A percentile compares a stretch with the other conserved stretches of the same genome.
phyloP scores from a whole-genome alignment of 2,888 invertebrate species.

The Trachelus stipa region DNA sequence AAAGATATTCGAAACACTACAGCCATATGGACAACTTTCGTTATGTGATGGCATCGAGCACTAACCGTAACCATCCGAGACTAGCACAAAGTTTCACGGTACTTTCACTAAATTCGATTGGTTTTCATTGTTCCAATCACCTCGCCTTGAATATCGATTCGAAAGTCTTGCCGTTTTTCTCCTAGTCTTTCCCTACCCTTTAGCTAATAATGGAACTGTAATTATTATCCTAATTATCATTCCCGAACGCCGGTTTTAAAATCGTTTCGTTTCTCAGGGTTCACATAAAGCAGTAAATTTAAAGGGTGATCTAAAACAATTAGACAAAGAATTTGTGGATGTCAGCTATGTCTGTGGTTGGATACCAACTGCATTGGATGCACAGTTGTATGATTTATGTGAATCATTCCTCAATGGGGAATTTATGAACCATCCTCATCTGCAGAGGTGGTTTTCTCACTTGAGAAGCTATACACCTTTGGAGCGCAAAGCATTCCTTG shows the following conservation, averaged over 20 bases:
- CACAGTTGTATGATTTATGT: slow-evolving; percentile 62
- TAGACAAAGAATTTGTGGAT: slow-evolving; percentile 68
- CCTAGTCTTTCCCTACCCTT: not conserved
- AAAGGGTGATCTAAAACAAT: slow-evolving; percentile 38
- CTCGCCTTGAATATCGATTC: not conserved
- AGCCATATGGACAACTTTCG: slow-evolving; percentile 20
- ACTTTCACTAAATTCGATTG: slow-evolving; percentile 1
- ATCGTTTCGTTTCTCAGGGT: slow-evolving; percentile 25
- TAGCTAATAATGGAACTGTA: not conserved
- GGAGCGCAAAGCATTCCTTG: slow-evolving; percentile 68
- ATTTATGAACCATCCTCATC: slow-evolving; percentile 66
- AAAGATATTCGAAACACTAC: slow-evolving; percentile 1
- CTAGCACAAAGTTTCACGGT: slow-evolving; percentile 7
- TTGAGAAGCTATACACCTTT: slow-evolving; percentile 71
- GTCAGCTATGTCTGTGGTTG: slow-evolving; percentile 73
- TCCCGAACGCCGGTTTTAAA: not conserved
- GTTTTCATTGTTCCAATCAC: not conserved
- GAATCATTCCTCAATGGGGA: slow-evolving; percentile 47
- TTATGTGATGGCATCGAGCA: not conserved
- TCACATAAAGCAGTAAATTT: slow-evolving; percentile 30
- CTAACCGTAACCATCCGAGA: not conserved
- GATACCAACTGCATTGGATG: slow-evolving; percentile 70
- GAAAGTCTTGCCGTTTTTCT: not conserved
- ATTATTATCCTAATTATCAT: not conserved
- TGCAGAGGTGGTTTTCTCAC: slow-evolving; percentile 74